A percentile compares a stretch with the other conserved stretches of the same genome.
Conservation (phyloP, 2,888 invertebrate species). For the Latrodectus hesperus region DNA sequence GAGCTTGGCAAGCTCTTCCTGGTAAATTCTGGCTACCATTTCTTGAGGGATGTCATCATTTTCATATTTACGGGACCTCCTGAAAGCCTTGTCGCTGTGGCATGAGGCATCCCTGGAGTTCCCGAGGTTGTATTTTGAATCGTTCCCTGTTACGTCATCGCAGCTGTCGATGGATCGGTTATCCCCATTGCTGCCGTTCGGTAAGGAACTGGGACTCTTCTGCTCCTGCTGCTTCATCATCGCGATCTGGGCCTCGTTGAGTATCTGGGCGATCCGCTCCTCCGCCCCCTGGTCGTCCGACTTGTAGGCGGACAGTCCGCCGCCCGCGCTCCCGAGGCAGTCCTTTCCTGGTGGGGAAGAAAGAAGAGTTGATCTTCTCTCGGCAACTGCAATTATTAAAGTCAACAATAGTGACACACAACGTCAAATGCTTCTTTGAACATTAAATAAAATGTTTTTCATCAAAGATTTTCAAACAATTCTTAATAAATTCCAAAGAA, state of each 20-base stretch:
- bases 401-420: neutral
- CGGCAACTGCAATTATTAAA: slow-evolving; percentile 64
- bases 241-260: slow-evolving; percentile 92
- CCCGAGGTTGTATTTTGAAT: slow-evolving; percentile 47
- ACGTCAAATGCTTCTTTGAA: too few relatives aligned
- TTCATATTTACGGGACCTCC: slow-evolving; percentile 89
- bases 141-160: slow-evolving; percentile 60
- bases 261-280: slow-evolving; percentile 93
- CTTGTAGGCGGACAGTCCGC: slow-evolving; percentile 80
- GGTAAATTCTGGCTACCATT: slow-evolving; percentile 94
- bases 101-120: slow-evolving; percentile 46
- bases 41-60: slow-evolving; percentile 97
- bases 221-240: slow-evolving; percentile 78
- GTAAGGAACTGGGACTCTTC: slow-evolving; percentile 73
- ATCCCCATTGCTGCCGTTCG: slow-evolving; percentile 69
- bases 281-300: slow-evolving; percentile 84
- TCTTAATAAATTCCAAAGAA: too few relatives aligned
- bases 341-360: slow-evolving; percentile 83
- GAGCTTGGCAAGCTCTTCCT: slow-evolving; percentile 94
- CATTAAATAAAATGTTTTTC: too few relatives aligned
- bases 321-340: slow-evolving; percentile 70
- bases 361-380: slow-evolving; percentile 76
- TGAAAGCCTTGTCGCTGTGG: slow-evolving; percentile 37
- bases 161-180: slow-evolving; percentile 72
- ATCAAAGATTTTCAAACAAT: too few relatives aligned